Evolutionary conservation across 2,113 vertebrate species (phyloP).

Genomic region (Bothrops jararaca): DNA sequence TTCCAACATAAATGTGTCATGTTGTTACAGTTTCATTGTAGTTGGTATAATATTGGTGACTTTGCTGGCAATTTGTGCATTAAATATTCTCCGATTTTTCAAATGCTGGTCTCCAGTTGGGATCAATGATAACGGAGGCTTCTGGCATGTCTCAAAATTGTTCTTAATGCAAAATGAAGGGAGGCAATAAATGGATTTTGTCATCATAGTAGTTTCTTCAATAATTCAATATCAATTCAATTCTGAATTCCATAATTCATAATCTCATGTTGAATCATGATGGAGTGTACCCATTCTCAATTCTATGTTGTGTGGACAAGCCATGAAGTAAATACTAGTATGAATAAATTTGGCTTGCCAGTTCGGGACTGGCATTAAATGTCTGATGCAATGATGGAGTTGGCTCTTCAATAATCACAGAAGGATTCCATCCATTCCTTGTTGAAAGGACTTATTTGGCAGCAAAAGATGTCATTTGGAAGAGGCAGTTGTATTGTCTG

Average conservation of each 20-base stretch:
- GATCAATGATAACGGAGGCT: not conserved
- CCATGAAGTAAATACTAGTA: not conserved
- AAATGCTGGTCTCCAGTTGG: not conserved
- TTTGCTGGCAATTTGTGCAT: not conserved
- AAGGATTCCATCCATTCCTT: not conserved
- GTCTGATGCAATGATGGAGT: not conserved
- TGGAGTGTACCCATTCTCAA: not conserved
- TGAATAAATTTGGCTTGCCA: not conserved
- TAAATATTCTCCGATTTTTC: not conserved
- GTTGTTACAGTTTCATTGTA: not conserved
- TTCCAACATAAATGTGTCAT: not conserved
- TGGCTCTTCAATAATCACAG: not conserved
- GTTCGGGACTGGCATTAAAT: not conserved
- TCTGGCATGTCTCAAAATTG: not conserved
- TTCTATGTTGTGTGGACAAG: not conserved
- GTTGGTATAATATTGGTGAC: not conserved
- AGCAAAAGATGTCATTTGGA: not conserved
- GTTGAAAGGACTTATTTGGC: not conserved
- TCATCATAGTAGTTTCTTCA: not conserved
- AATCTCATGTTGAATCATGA: not conserved
- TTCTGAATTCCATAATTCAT: not conserved
- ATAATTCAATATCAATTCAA: not conserved
- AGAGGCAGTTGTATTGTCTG: not conserved
- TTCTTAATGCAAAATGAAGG: not conserved
- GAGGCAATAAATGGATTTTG: not conserved